Conservation (phyloP, 2,797 vertebrate species). For the Ptychadena robeensis region DNA sequence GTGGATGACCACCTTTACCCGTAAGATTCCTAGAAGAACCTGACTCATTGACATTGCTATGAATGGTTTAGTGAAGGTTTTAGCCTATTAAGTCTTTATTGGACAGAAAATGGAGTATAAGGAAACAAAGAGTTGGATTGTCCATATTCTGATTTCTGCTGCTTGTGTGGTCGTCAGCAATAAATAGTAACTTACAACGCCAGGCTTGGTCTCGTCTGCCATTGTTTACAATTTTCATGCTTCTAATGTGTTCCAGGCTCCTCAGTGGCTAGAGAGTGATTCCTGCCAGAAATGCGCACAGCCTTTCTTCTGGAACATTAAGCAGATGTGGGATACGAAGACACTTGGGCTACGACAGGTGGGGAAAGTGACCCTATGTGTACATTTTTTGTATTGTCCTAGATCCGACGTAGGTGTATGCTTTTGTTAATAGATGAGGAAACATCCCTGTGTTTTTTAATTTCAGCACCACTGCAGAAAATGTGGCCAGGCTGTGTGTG, state of each 20-base stretch:
- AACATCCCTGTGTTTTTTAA: background rate
- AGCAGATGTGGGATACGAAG: slow-evolving; percentile 95
- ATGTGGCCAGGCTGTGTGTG: slow-evolving; percentile 93
- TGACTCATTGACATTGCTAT: too few relatives aligned
- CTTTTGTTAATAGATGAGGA: background rate
- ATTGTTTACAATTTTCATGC: too few relatives aligned
- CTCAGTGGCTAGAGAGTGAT: slow-evolving; percentile 87
- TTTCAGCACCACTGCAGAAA: slow-evolving; percentile 96
- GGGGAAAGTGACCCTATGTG: slow-evolving; percentile 33
- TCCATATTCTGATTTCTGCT: too few relatives aligned
- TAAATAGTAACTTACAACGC: too few relatives aligned
- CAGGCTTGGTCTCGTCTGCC: too few relatives aligned
- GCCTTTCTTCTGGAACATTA: slow-evolving; percentile 90
- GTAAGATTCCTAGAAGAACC: too few relatives aligned
- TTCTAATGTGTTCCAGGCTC: slow-evolving; percentile 74
- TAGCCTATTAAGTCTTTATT: too few relatives aligned
- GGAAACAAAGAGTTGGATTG: too few relatives aligned
- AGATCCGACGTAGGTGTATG: background rate
- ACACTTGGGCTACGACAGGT: slow-evolving; percentile 94
- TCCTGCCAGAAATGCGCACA: slow-evolving; percentile 89
- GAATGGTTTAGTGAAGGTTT: too few relatives aligned
- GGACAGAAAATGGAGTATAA: too few relatives aligned
- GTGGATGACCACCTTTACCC: too few relatives aligned
- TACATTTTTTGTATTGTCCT: background rate
- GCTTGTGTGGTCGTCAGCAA: too few relatives aligned